phyloP scores from a whole-genome alignment of 2,888 invertebrate species.

The Parelbella ahira region DNA sequence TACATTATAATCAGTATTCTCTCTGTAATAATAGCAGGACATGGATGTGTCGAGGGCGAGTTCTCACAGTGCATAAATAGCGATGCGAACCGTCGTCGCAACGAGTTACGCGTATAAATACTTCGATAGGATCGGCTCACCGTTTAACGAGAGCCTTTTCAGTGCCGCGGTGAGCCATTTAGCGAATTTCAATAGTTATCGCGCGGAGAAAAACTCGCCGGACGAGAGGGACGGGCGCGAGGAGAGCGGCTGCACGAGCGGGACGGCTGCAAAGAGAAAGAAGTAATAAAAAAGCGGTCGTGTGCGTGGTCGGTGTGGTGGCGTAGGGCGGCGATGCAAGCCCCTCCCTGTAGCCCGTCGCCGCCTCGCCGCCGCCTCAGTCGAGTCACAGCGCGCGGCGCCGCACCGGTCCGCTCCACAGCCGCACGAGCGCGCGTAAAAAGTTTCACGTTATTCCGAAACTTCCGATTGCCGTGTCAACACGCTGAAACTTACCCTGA shows the following conservation, averaged over 20 bases:
- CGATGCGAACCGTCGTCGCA: conserved; percentile 58
- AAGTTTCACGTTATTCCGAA: conserved; percentile 67
- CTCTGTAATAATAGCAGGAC: conserved; percentile 45
- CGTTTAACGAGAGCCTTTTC: conserved; percentile 79
- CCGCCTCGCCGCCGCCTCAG: conserved; percentile 67
- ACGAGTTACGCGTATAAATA: conserved; percentile 71
- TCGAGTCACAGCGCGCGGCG: conserved; percentile 68
- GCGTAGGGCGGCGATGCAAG: conserved; percentile 75
- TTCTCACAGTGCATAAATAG: conserved; percentile 63
- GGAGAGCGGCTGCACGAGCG: conserved; percentile 53
- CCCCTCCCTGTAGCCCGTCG: conserved; percentile 74
- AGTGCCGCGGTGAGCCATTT: conserved; percentile 77
- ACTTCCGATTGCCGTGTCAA: conserved; percentile 55
- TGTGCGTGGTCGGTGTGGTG: conserved; percentile 77
- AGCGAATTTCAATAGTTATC: conserved; percentile 81
- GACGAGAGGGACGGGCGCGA: conserved; percentile 57
- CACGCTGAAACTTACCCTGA: conserved; percentile 37
- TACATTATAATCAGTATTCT: conserved; percentile 49
- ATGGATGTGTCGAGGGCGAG: conserved; percentile 21
- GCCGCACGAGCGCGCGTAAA: conserved; percentile 62
- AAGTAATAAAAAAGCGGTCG: conserved; percentile 78
- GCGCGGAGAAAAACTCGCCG: conserved; percentile 74
- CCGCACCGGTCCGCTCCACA: conserved; percentile 63
- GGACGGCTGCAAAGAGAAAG: conserved; percentile 72
- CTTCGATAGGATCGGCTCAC: conserved; percentile 73